Evolutionary conservation across 1,140 invertebrate species (phyloP), one percentile per base, ranked within the genome.

Genomic region (Diabrotica virgifera): DNA sequence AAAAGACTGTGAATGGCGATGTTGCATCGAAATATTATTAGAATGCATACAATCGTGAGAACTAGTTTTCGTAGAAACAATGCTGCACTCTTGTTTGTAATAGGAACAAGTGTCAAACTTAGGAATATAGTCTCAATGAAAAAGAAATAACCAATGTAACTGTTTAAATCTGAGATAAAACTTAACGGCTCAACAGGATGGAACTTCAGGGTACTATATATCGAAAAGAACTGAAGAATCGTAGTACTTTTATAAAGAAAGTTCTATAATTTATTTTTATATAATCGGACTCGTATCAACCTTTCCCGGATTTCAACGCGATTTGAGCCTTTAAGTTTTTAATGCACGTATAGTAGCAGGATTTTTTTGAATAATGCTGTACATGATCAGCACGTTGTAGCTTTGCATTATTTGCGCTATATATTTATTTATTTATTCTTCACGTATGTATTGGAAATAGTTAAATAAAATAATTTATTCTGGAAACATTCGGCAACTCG

Each of bases 71-170:
- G 63, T 68, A 63, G 62, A 10, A n/a, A 46, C n/a, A 59, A 46
- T 46, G n/a, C 40, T 5, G 40, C 64, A 24, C 3, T 46, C 40
- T 46, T 46, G 2, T 46, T 6, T 46, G 8, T 10, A 46, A 46
- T 46, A 46, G n/a, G 62, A 70, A 70, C 56, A 69, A 59, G 67
- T 71, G 67, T 65, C 64, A 71, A 71, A 71, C 63, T 69, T 69
- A 69, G 68, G 24, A 61, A 61, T 24, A 24, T 62, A 68, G 57
- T 58, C 53, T 10, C 13, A 55, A 55, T 54, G 12, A 54, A 24
- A 54, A 54, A 54, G 40, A 54, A 54, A 54, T 13, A 54, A 54
- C n/a, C 52, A 54, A 12, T 10, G n/a, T 12, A 46, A 46, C 40
- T 46, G 40, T 46, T 10, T 46, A n/a, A 46, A 46, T 46, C n/a